phyloP scores from a whole-genome alignment of 2,888 invertebrate species.

The Pandemis heparana region DNA sequence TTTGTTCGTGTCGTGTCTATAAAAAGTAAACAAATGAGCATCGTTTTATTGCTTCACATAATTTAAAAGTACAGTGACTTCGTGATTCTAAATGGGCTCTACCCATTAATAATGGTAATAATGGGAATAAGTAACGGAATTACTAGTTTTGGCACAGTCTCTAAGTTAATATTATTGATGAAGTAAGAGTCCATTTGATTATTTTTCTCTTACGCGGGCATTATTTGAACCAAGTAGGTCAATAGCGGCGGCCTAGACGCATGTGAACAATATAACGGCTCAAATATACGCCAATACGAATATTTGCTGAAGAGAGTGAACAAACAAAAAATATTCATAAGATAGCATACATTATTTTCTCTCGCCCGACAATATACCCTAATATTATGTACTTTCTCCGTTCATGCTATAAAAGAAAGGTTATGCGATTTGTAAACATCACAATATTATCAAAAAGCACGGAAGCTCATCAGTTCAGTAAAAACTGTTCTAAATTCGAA shows the following conservation, averaged over 20 bases:
- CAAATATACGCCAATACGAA: conserved; percentile 27
- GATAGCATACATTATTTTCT: conserved; percentile 35
- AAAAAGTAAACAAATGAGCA: neutral
- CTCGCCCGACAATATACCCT: conserved; percentile 21
- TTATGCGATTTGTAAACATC: neutral
- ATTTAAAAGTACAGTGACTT: neutral
- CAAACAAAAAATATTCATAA: conserved; percentile 40
- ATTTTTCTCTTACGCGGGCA: conserved; percentile 32
- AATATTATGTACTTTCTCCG: conserved; percentile 6
- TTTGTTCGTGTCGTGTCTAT: neutral
- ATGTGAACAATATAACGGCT: conserved; percentile 26
- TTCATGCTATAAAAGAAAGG: conserved; percentile 27
- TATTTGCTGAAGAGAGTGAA: conserved; percentile 24
- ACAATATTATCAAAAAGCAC: neutral
- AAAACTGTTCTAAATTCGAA: conserved; percentile 8
- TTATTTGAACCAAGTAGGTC: conserved; percentile 37
- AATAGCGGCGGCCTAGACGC: conserved; percentile 29
- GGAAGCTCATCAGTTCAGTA: neutral
- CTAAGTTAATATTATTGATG: conserved; percentile 31
- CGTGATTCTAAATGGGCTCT: neutral
- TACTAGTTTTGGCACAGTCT: conserved; percentile 37
- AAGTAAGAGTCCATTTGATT: conserved; percentile 34
- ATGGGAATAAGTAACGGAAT: conserved; percentile 19
- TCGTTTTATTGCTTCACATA: neutral
- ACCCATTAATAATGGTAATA: neutral